phyloP scores from a whole-genome alignment of 2,888 invertebrate species.

The Labia minor region DNA sequence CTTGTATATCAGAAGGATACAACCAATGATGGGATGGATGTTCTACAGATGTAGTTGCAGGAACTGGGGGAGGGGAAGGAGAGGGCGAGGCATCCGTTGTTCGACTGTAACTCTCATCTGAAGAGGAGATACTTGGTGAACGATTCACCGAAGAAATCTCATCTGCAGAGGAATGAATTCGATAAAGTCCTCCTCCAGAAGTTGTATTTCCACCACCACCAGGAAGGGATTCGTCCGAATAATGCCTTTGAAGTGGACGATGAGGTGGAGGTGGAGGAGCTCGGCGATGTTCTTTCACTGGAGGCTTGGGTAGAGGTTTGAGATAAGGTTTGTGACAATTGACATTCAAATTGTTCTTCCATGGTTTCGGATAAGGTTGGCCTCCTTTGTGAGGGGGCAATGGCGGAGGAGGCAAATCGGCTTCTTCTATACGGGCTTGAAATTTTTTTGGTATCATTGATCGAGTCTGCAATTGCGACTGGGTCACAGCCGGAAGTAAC shows the following conservation, averaged over 20 bases:
- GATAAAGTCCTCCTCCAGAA: neutral
- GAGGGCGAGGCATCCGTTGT: slow-evolving; percentile 58
- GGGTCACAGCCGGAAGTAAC: slow-evolving; percentile 19
- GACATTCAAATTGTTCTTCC: slow-evolving; percentile 8
- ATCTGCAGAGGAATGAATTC: slow-evolving; percentile 68
- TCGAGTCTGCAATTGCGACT: neutral
- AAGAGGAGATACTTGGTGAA: slow-evolving; percentile 71
- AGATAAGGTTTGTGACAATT: slow-evolving; percentile 38
- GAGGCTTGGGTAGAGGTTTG: slow-evolving; percentile 48
- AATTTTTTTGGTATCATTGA: slow-evolving; percentile 19
- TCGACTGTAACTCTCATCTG: slow-evolving; percentile 73
- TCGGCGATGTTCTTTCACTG: slow-evolving; percentile 37
- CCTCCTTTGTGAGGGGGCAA: slow-evolving; percentile 43
- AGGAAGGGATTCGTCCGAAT: slow-evolving; percentile 55
- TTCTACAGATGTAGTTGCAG: slow-evolving; percentile 32
- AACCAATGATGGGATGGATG: slow-evolving; percentile 45
- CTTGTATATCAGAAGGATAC: slow-evolving; percentile 52
- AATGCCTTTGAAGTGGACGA: slow-evolving; percentile 45
- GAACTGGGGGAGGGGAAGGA: slow-evolving; percentile 44
- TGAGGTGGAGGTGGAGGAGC: slow-evolving; percentile 32
- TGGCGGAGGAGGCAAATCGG: slow-evolving; percentile 48
- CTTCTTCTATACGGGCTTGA: slow-evolving; percentile 30
- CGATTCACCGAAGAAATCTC: slow-evolving; percentile 71
- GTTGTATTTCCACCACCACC: slow-evolving; percentile 34
- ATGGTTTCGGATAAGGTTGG: neutral